Base-by-base conservation (phyloP, 2,888 invertebrate genomes). In the Dasypogon diadema region DNA sequence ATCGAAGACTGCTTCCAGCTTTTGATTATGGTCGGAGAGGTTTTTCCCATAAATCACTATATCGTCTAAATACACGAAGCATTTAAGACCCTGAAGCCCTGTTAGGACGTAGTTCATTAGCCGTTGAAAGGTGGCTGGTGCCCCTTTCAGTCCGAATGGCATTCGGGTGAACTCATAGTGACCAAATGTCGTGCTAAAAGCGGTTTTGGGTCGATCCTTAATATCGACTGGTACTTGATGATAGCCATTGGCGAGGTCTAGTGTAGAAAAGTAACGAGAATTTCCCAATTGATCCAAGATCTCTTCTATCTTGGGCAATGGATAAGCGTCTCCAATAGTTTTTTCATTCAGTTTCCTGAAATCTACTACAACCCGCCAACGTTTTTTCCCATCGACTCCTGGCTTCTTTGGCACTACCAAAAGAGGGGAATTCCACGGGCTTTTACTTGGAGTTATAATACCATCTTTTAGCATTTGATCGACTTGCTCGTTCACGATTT, bases 331-430 rank as follows among this genome's bases (percentile, higher is more conserved):
- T 8, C 18, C 12, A 2, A 42, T 12, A 2, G 63, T 63, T 63
- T 14, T 18, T 63, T 63, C 37, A 21, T 63, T 63, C 12, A 63
- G 16, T 10, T 42, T 14, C 2, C 63, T 2, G 24, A 42, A 63
- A 42, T 63, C 63, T 2, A 63, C 55, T 8, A 72, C 72, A 2
- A 72, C 37, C 1, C 72, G 48, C 48, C 48, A 48, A 3, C 48
- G 3, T 48, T 48, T 48, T 48, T 48, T n/a, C 5, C 21, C 51
- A 63, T 48, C 48, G 3, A n/a, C 8, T 12, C 48, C 48, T n/a
- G 48, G 8, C 12, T 48, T 48, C n/a, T 48, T 48, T 5, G 48
- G 48, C 3, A 48, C 48, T 3, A 48, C 48, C n/a, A 48, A 12
- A 3, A 48, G 48, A 6, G 12, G 48, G 5, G 48, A 48, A n/a